Base-by-base conservation (phyloP, 2,888 invertebrate genomes). In the Parascotia fuliginaria region DNA sequence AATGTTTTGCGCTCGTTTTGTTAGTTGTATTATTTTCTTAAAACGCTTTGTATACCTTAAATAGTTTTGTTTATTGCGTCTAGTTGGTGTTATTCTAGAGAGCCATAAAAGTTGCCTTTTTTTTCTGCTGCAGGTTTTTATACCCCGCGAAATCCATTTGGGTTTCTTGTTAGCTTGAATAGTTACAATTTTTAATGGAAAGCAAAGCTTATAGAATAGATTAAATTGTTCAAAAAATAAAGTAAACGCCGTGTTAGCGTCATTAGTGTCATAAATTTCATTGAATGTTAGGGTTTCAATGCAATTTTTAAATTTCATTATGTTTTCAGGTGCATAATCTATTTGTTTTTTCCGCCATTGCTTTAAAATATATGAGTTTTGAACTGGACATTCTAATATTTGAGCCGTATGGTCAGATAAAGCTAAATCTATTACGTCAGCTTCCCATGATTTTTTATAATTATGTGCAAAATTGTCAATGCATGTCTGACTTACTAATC, bases 61-160 rank as follows among this genome's bases (percentile, higher is more conserved):
- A 32, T 19, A 41, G n/a, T 12, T 32, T 11, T 6, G 1, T 7
- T 32, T 22, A 31, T 41, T 41, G 3, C 19, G 1, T 6, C 9
- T 3, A 11, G 41, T 12, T 2, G 19, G 41, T 29, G 9, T 41
- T 32, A 9, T 9, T 22, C 42, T 14, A 32, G 2, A 33, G 4
- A 11, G 11, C 42, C 42, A 42, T 33, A 42, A 13, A 2, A 42
- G 19, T 9, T 33, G 32, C n/a, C 42, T 22, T 14, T 42, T 32
- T n/a, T 33, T 42, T 33, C 9, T 27, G 9, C 37, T 27, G 27
- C 27, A 27, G n/a, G 3, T 27, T 27, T 9, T 19, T 19, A 19
- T 19, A 19, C 19, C 19, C 5, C 19, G 19, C 5, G 19, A 19
- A 5, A 19, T 19, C 19, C 19, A 19, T 19, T 19, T 19, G 19